Percentiles rank a stretch among this genome's conserved stretches.
phyloP scores from a whole-genome alignment of 2,113 vertebrate species.

The Falco punctatus region DNA sequence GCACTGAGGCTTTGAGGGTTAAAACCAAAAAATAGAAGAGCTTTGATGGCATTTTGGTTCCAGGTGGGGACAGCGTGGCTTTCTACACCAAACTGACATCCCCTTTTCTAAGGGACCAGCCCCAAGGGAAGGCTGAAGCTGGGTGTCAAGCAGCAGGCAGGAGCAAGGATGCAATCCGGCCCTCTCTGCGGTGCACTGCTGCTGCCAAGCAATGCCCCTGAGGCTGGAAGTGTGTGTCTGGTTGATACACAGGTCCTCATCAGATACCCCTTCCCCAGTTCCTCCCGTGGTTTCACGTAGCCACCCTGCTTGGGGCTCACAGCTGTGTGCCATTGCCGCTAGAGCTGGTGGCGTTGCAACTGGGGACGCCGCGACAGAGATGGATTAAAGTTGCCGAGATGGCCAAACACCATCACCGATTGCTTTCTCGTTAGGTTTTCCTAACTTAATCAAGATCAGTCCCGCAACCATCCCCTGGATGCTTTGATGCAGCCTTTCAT shows the following conservation, averaged over 20 bases:
- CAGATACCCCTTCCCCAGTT: background rate
- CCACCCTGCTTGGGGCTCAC: accelerated
- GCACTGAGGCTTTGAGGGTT: background rate
- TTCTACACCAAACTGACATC: background rate
- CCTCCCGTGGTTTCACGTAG: background rate
- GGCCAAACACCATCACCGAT: background rate
- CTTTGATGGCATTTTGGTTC: background rate
- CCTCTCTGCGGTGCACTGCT: accelerated
- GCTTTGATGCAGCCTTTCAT: background rate
- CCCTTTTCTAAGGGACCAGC: background rate
- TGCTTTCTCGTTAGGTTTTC: background rate
- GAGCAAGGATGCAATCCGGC: accelerated
- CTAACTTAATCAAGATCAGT: background rate
- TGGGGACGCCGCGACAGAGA: accelerated
- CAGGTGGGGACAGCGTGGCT: background rate
- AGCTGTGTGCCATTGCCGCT: background rate
- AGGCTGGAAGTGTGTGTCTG: accelerated
- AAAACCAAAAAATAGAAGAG: background rate
- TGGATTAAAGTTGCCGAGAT: background rate
- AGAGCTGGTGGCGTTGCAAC: background rate
- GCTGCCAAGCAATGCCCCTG: accelerated
- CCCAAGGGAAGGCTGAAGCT: background rate
- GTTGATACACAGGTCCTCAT: no score
- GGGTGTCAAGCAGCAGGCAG: background rate
- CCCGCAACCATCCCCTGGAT: background rate